Base-by-base conservation (phyloP, 2,888 invertebrate genomes). In the Phragmatobia fuliginosa region DNA sequence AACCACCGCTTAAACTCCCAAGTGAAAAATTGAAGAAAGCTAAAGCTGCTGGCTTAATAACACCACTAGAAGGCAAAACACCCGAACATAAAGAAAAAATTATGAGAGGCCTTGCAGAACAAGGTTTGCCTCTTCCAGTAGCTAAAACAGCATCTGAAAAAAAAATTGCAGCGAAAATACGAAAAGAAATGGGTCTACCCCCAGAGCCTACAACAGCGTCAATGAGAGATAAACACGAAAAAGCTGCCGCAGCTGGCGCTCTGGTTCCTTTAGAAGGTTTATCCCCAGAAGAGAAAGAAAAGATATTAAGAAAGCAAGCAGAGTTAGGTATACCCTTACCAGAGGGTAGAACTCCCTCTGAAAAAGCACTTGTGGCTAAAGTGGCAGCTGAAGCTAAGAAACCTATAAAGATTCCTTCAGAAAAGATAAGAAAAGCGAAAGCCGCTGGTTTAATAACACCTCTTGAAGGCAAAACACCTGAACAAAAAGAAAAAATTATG, bases 131-230 rank as follows among this genome's bases (percentile, higher is more conserved):
- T 14, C 74, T 78, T 41, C 80, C 78, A 21, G 78, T 80, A 67
- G 62, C 70, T 8, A 38, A 71, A 60, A 80, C 79, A 10, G 59
- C 49, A 11, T 79, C 79, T 8, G 84, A 84, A 59, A 83, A 79
- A 62, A 80, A 84, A 45, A 25, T 88, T 0, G 74, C 87, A 1
- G 76, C 81, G 2, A 85, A 85, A 75, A 78, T 88, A 2, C 75
- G 85, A 33, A 72, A 76, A 61, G 85, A 88, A 36, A 7, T 87
- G 31, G 84, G 85, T 14, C 66, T 87, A 3, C 86, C 86, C 4
- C 79, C 85, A 7, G 81, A 81, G 69, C 85, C 87, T 0, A 80
- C 77, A 72, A 76, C 82, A 8, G 14, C 16, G 11, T 41, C 41
- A 11, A 41, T 41, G 41, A 11, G 16, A 11, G 41, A 41, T 4